Evolutionary conservation across 2,888 invertebrate species (phyloP), one percentile per base, ranked within the genome.

Genomic region (Melangyna quadrimaculata): DNA sequence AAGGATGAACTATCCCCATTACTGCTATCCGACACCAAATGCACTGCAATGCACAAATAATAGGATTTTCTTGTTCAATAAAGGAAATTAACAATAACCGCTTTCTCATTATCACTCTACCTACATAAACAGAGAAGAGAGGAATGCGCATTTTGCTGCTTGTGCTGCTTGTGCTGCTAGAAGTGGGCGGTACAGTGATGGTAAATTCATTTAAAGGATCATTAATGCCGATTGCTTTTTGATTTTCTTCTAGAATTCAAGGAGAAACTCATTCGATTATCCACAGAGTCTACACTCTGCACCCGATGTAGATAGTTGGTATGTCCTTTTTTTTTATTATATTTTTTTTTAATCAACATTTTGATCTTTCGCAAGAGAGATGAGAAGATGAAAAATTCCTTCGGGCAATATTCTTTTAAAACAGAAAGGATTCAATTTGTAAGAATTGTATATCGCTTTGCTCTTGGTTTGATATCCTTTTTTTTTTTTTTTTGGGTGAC

Each of bases 391-490:
- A 63, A 65, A 61, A 61, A 77, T 77, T 67, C 77, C 67, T 73
- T 73, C 45, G 69, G 69, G 72, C 69, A 63, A 77, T 35, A 59
- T 86, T 78, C 73, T 19, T 73, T 78, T 61, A 78, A 65, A 73
- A 81, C 69, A 77, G 78, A 78, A 81, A 81, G 77, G 86, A 86
- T 86, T 86, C 86, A 86, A 81, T 86, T 86, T 86, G 86, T 78
- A 55, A 59, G 57, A 77, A 78, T 81, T 72, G 71, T 78, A 48
- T 57, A 57, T 67, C 24, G 40, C 29, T 61, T 75, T 83, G 48
- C 43, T 27, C 61, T 65, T 51, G 53, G 51, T 51, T 22, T 63
- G 69, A 35, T 37, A 63, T 73, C 53, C 73, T 71, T 55, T 65
- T 73, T 67, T n/a, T 77, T 65, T 73, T 67, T n/a, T 77, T 78